Conservation (phyloP, 2,888 invertebrate species). For the Plebejus melissa region DNA sequence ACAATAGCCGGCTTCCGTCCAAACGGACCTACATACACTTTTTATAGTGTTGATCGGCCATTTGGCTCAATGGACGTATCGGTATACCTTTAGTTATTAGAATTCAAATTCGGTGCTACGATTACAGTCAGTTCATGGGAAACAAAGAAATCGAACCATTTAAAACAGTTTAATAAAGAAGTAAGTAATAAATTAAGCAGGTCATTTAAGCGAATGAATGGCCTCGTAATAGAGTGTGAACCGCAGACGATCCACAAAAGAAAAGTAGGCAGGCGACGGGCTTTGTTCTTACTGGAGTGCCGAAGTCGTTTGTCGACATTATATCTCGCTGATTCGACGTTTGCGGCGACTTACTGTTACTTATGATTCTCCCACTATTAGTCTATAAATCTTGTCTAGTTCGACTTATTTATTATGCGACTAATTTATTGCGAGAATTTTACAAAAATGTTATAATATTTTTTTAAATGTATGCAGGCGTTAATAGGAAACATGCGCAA, state of each 20-base stretch:
- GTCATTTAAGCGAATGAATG: constrained; percentile 73
- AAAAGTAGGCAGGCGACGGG: constrained; percentile 62
- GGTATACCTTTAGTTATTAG: background rate
- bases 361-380: constrained; percentile 53
- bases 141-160: constrained; percentile 29
- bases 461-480: no score
- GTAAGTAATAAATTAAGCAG: constrained; percentile 69
- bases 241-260: constrained; percentile 66
- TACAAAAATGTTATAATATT: background rate
- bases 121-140: background rate
- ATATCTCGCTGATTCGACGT: constrained; percentile 75
- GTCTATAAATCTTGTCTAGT: constrained; percentile 39
- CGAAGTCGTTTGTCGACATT: constrained; percentile 70
- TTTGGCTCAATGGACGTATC: no score
- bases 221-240: constrained; percentile 69
- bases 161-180: constrained; percentile 58
- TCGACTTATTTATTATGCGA: background rate
- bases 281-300: constrained; percentile 75
- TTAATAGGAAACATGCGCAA: no score
- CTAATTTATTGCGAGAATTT: background rate
- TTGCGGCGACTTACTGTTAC: constrained; percentile 60
- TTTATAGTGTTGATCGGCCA: no score
- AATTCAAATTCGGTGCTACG: background rate
- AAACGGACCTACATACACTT: no score
- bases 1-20: no score